Evolutionary conservation across 2,113 vertebrate species (phyloP).

Genomic region (Australoheros scitulus): DNA sequence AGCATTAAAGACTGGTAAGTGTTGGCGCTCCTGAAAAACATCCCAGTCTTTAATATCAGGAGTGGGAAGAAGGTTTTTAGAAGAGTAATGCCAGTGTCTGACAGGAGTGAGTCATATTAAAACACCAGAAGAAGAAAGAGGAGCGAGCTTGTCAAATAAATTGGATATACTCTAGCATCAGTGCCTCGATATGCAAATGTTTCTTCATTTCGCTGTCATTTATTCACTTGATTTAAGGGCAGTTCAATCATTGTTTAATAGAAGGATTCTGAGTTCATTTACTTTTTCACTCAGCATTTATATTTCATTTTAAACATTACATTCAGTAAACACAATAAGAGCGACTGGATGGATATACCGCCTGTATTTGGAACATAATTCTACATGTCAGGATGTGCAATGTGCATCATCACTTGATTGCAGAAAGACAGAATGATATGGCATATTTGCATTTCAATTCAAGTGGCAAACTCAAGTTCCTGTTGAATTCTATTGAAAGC

Average conservation of each 20-base stretch:
- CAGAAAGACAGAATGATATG: not conserved
- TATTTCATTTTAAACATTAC: not conserved
- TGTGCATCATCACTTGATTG: not conserved
- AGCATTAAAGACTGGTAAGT: not conserved
- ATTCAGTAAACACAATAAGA: not conserved
- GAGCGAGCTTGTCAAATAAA: not conserved
- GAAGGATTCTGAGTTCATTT: not conserved
- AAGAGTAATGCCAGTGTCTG: not conserved
- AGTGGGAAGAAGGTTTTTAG: slow-evolving; percentile 4
- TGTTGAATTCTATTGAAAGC: not conserved
- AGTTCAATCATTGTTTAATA: not conserved
- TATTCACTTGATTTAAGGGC: not conserved
- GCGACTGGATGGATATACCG: not conserved
- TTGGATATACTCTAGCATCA: not conserved
- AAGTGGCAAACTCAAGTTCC: too few species aligned
- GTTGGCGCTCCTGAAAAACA: slow-evolving; percentile 1
- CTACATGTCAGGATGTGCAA: fast-evolving
- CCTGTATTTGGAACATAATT: not conserved
- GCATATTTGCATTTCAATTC: too few species aligned
- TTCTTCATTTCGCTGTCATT: not conserved
- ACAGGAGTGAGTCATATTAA: slow-evolving; percentile 9
- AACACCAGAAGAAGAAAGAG: not conserved
- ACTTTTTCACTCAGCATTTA: not conserved
- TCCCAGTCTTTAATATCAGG: not conserved
- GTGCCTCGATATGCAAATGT: not conserved